phyloP scores from a whole-genome alignment of 2,888 invertebrate genomes.

The Melipona bicolor region DNA sequence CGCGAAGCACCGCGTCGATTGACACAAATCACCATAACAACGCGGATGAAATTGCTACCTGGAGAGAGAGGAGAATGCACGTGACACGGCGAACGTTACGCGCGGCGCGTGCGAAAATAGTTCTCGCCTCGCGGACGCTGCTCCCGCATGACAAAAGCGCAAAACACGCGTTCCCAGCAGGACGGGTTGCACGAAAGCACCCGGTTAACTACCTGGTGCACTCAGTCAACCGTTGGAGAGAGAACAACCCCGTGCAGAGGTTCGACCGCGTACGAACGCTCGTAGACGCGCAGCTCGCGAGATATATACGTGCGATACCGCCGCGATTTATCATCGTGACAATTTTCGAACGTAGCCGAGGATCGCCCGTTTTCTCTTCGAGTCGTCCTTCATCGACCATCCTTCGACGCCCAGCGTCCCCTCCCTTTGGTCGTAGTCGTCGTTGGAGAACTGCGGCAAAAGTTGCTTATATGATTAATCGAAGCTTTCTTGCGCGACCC shows the following conservation, averaged over 20 bases:
- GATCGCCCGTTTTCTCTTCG: constrained; percentile 43
- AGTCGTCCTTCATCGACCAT: not conserved
- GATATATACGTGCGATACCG: constrained; percentile 63
- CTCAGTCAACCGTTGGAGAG: constrained; percentile 32
- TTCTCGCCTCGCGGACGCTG: constrained; percentile 39
- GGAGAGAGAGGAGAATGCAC: no score
- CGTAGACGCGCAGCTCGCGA: constrained; percentile 56
- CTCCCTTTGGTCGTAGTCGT: constrained; percentile 26
- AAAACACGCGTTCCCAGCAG: constrained; percentile 40
- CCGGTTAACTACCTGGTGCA: not conserved
- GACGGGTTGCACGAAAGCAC: constrained; percentile 43
- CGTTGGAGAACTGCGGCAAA: constrained; percentile 63
- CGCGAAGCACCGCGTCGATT: not conserved
- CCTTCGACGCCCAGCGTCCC: not conserved
- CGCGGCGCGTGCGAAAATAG: constrained; percentile 27
- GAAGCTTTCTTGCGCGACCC: constrained; percentile 55
- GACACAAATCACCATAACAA: not conserved
- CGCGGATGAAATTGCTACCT: not conserved
- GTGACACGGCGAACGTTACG: not conserved
- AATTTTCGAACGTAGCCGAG: constrained; percentile 65
- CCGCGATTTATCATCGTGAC: constrained; percentile 74
- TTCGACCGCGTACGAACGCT: constrained; percentile 56
- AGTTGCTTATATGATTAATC: constrained; percentile 73
- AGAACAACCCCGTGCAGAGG: constrained; percentile 15
- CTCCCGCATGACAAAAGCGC: constrained; percentile 58